A percentile compares a stretch with the other conserved stretches of the same genome.
Evolutionary conservation across 23 tunicate genomes (phyloP).

Genomic region (Oikopleura dioica): DNA sequence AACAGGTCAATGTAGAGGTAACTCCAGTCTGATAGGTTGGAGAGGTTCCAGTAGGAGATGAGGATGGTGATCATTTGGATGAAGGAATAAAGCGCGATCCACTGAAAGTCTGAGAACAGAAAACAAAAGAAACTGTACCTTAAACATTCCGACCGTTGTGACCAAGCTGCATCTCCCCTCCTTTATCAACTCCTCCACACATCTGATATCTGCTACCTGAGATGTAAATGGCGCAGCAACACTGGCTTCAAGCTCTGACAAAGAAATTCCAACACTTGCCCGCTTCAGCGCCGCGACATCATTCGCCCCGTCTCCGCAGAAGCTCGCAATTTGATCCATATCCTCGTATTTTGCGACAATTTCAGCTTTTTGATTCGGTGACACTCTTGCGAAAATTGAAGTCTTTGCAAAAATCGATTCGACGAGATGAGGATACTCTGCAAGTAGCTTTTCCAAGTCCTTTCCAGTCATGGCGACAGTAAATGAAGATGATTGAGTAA

Average conservation of each 20-base stretch:
- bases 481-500: neutral
- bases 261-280: constrained; percentile 65
- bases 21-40: constrained; percentile 37
- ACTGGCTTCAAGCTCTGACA: constrained; percentile 55
- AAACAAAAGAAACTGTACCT: too few relatives aligned
- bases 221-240: constrained; percentile 96
- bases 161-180: constrained; percentile 90
- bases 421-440: neutral
- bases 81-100: constrained; percentile 86
- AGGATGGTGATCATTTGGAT: constrained; percentile 66
- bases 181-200: constrained; percentile 52
- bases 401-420: neutral
- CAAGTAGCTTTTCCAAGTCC: neutral
- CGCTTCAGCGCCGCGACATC: constrained; percentile 89
- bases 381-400: constrained; percentile 52
- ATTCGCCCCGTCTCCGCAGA: constrained; percentile 99
- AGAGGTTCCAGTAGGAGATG: constrained; percentile 26
- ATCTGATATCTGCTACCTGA: constrained; percentile 27
- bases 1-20: constrained; percentile 80
- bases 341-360: constrained; percentile 41
- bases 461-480: neutral
- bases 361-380: constrained; percentile 71
- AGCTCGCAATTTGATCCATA: constrained; percentile 43
- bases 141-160: constrained; percentile 89
- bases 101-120: too few relatives aligned